Conservation (phyloP, 2,888 invertebrate genomes). For the Clusia tigrina region DNA sequence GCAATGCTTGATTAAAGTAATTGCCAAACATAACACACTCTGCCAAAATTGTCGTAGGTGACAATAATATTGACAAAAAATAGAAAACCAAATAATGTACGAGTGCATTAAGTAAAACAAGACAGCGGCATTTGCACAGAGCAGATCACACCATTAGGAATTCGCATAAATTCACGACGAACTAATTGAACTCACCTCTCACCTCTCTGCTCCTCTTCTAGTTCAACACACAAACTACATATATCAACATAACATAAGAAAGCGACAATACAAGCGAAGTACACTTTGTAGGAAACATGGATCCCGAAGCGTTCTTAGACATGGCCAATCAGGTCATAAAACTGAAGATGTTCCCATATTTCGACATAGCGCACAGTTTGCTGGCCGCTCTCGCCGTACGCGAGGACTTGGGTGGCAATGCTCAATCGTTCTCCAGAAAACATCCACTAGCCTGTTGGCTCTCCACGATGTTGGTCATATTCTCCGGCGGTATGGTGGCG, state of each 20-base stretch:
- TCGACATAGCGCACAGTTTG: constrained; percentile 97
- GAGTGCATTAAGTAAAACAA: too few species aligned
- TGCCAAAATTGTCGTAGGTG: too few species aligned
- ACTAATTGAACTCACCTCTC: background rate
- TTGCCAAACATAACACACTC: too few species aligned
- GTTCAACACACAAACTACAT: background rate
- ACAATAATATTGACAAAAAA: too few species aligned
- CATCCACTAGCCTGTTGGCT: constrained; percentile 98
- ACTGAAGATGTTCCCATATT: constrained; percentile 99
- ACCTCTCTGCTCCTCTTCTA: background rate
- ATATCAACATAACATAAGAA: background rate
- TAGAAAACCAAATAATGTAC: too few species aligned
- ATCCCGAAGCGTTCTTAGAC: constrained; percentile 96
- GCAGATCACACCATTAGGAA: background rate
- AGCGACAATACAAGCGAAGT: background rate
- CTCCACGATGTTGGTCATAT: constrained; percentile 97
- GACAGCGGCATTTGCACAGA: background rate
- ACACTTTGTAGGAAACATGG: constrained; percentile 69
- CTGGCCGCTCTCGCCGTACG: constrained; percentile 91
- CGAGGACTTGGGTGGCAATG: constrained; percentile 92
- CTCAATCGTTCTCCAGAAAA: constrained; percentile 91
- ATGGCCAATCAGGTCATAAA: constrained; percentile 99
- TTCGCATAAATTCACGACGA: background rate
- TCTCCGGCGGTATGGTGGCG: constrained; percentile 95
- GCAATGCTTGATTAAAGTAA: too few species aligned